Conservation (phyloP, 2,797 vertebrate species). For the Xiphophorus birchmanni region DNA sequence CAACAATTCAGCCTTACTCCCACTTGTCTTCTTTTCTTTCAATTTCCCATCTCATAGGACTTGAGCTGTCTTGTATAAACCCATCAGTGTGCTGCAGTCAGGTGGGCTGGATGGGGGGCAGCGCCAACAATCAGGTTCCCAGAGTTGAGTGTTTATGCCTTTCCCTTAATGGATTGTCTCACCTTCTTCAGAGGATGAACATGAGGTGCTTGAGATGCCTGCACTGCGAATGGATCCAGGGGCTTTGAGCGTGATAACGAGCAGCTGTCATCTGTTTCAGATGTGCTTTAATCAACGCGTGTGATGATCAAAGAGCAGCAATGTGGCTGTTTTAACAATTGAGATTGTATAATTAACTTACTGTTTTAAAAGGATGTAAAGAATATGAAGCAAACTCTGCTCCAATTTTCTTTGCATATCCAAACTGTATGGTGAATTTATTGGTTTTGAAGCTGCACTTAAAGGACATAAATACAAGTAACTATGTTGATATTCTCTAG, state of each 20-base stretch:
- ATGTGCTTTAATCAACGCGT: constrained; percentile 72
- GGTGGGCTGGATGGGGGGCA: constrained; percentile 71
- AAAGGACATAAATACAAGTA: constrained; percentile 28
- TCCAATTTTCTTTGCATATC: constrained; percentile 44
- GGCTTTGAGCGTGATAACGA: constrained; percentile 67
- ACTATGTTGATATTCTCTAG: constrained; percentile 3
- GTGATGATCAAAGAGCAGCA: constrained; percentile 65
- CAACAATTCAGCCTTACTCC: constrained; percentile 61
- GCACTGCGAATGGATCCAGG: constrained; percentile 74
- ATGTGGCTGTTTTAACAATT: constrained; percentile 66
- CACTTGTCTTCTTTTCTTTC: constrained; percentile 73
- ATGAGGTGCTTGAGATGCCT: constrained; percentile 78
- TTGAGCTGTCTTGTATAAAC: constrained; percentile 76
- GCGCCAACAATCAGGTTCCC: constrained; percentile 69
- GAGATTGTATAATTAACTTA: constrained; percentile 67
- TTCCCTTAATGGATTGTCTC: constrained; percentile 79
- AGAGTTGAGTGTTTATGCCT: constrained; percentile 80
- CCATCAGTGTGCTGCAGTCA: constrained; percentile 71
- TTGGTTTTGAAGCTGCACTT: constrained; percentile 33
- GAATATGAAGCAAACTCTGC: constrained; percentile 56
- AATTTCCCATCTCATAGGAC: constrained; percentile 71
- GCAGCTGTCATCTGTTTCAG: constrained; percentile 67
- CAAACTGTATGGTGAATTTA: constrained; percentile 37
- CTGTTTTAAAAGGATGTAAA: constrained; percentile 66
- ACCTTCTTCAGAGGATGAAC: constrained; percentile 79